Evolutionary conservation across 2,797 vertebrate species (phyloP).

Genomic region (Sebastes minor): DNA sequence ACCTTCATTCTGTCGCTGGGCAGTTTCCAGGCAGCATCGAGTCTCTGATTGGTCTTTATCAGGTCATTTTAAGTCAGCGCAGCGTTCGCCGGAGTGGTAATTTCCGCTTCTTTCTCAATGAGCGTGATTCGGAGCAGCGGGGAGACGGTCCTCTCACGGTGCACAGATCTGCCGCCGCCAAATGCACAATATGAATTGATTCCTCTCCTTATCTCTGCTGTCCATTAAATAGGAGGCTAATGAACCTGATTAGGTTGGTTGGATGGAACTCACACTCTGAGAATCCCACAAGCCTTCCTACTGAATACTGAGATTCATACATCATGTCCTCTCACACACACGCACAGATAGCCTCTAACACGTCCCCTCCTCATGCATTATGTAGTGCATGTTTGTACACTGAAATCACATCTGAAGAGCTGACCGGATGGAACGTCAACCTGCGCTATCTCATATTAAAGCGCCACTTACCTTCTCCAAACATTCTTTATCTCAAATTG

Average conservation of each 20-base stretch:
- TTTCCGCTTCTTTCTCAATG: constrained; percentile 50
- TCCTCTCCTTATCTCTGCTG: constrained; percentile 45
- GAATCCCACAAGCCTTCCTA: constrained; percentile 25
- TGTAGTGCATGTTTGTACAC: constrained; percentile 51
- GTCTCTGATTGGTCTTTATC: constrained; percentile 39
- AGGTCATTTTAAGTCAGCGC: constrained; percentile 48
- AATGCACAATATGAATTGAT: constrained; percentile 68
- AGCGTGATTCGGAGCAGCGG: constrained; percentile 42
- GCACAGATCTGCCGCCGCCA: constrained; percentile 31
- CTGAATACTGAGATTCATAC: constrained; percentile 15
- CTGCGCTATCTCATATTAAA: constrained; percentile 14
- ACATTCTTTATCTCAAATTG: constrained; percentile 54
- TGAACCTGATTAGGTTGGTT: constrained; percentile 53
- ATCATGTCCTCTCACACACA: neutral
- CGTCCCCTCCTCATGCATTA: constrained; percentile 57
- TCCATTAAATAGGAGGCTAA: constrained; percentile 63
- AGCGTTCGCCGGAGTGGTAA: constrained; percentile 5
- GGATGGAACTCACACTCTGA: constrained; percentile 43
- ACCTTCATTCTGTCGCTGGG: neutral
- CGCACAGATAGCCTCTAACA: constrained; percentile 14
- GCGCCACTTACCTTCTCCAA: neutral
- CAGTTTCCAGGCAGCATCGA: constrained; percentile 9
- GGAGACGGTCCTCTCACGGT: neutral
- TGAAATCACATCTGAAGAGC: constrained; percentile 34
- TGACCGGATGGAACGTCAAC: constrained; percentile 26